phyloP scores from a whole-genome alignment of 2,113 vertebrate genomes.

The Heterotis niloticus region DNA sequence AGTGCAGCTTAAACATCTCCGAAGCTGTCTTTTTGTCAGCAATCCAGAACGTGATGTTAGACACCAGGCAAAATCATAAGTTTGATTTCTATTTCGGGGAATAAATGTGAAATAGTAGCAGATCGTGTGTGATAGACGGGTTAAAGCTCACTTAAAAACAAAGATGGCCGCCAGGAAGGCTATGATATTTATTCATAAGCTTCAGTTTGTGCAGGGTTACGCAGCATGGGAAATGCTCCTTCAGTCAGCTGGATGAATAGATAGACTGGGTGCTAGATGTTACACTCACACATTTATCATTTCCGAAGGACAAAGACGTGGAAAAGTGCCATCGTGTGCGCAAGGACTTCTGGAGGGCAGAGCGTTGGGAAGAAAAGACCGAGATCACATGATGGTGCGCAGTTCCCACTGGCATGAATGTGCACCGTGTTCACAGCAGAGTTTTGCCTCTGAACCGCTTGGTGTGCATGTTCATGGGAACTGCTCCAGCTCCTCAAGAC shows the following conservation, averaged over 20 bases:
- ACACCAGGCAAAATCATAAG: neutral
- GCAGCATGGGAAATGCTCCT: neutral
- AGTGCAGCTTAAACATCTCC: neutral
- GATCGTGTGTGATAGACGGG: neutral
- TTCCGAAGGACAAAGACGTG: constrained; percentile 34
- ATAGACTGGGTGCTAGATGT: neutral
- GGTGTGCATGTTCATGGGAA: neutral
- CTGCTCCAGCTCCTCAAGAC: neutral
- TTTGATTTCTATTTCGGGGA: neutral
- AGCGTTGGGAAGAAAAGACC: constrained; percentile 29
- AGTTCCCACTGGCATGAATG: neutral
- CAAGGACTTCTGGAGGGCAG: constrained; percentile 41
- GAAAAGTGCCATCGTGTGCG: constrained; percentile 36
- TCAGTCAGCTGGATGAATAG: constrained; percentile 6
- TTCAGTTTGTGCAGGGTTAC: neutral
- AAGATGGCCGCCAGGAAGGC: neutral
- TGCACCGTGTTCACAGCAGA: neutral
- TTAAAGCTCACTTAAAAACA: neutral
- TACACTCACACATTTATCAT: constrained; percentile 49
- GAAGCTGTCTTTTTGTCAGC: constrained; percentile 15
- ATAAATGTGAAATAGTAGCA: neutral
- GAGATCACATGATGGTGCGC: neutral
- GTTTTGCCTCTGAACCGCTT: neutral
- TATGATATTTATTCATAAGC: constrained; percentile 15
- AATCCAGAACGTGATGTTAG: neutral